Evolutionary conservation across 1,140 invertebrate species (phyloP), one percentile per base, ranked within the genome.

Genomic region (Cylas formicarius): DNA sequence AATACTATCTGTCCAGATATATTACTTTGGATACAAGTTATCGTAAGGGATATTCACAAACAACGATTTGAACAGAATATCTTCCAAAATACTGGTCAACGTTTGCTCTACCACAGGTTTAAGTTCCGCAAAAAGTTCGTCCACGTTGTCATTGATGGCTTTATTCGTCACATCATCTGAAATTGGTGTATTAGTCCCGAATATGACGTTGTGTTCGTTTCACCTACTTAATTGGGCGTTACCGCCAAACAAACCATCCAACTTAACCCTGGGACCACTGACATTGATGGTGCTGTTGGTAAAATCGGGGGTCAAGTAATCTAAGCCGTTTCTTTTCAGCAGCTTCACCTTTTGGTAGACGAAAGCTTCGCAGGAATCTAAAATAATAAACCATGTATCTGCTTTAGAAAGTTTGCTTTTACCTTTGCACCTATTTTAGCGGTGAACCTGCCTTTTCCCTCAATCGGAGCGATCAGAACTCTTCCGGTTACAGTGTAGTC

Each of bases 111-210:
- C 27, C 3, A 56, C 57, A 14, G 57, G 57, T 27, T 52, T 53
- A n/a, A 60, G 17, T 11, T 60, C 57, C 34, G 50, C 44, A 28
- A 60, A 53, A 18, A 60, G 24, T 18, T 51, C 51, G 28, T 57
- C 47, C 10, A 54, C 47, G 20, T 60, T 57, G 19, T 57, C 53
- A 34, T 51, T 60, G 20, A 60, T 57, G 2, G 56, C 46, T n/a
- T 47, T 49, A 29, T 60, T 60, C 2, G 55, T 57, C 13, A 50
- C 48, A 18, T 43, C 34, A 49, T 38, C 57, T 60, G 33, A 46
- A 56, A 57, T 20, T 32, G 33, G 2, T 22, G n/a, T 38, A 9
- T n/a, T 35, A 16, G 33, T 4, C 4, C 18, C 7, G 5, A 31
- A 28, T 13, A 7, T 16, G 18, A 5, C 2, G 23, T 36, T 20